Evolutionary conservation across 2,113 vertebrate species (phyloP).

Genomic region (Stigmatopora argus): DNA sequence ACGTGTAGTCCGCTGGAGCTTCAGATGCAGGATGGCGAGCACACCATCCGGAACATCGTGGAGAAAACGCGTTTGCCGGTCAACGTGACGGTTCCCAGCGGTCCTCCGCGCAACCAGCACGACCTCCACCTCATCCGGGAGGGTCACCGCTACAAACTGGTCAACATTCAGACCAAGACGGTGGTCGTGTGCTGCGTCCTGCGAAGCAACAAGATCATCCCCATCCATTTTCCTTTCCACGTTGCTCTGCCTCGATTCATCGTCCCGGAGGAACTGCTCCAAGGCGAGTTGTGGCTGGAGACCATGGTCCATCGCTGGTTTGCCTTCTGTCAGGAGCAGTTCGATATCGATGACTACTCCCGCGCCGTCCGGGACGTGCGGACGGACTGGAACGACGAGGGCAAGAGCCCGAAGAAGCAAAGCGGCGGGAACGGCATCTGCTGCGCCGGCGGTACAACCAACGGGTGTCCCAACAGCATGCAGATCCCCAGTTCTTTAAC

Average conservation of each 20-base stretch:
- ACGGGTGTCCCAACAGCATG: constrained; percentile 76
- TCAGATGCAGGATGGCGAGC: constrained; percentile 97
- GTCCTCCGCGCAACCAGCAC: constrained; percentile 88
- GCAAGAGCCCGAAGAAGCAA: constrained; percentile 86
- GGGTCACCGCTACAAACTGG: constrained; percentile 94
- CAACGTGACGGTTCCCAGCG: constrained; percentile 86
- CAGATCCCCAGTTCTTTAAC: constrained; percentile 87
- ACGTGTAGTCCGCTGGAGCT: constrained; percentile 92
- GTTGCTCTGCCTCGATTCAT: constrained; percentile 82
- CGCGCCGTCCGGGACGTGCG: constrained; percentile 89
- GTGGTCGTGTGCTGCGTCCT: constrained; percentile 91
- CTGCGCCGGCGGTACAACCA: constrained; percentile 44
- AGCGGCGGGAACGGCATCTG: constrained; percentile 52
- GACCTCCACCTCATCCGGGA: constrained; percentile 94
- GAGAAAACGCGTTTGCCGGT: constrained; percentile 94
- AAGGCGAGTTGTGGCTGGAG: constrained; percentile 86
- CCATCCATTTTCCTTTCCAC: constrained; percentile 90
- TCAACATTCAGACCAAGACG: constrained; percentile 95
- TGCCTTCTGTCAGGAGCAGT: constrained; percentile 89
- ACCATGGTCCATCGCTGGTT: constrained; percentile 91
- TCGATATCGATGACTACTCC: constrained; percentile 95
- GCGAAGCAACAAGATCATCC: constrained; percentile 85
- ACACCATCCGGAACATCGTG: constrained; percentile 94
- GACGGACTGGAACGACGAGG: constrained; percentile 87
- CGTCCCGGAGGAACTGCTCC: constrained; percentile 84